Conservation (phyloP, 2,888 invertebrate species). For the Brachyopa scutellaris region DNA sequence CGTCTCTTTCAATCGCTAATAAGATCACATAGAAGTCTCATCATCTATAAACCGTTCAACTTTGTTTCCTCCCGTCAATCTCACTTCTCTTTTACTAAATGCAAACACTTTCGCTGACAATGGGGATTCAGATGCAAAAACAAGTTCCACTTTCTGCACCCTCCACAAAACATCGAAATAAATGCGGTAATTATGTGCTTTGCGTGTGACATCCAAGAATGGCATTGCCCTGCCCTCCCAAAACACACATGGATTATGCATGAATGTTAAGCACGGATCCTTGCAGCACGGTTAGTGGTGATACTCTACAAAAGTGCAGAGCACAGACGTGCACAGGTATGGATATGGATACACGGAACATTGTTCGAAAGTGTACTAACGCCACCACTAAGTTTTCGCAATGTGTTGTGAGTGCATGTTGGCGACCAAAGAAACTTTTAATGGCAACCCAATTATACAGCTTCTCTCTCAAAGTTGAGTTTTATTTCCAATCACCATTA, state of each 20-base stretch:
- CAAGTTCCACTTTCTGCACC: constrained; percentile 68
- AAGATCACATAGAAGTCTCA: constrained; percentile 1
- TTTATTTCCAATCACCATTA: constrained; percentile 67
- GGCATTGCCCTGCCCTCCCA: background rate
- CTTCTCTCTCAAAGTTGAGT: constrained; percentile 47
- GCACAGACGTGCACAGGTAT: background rate
- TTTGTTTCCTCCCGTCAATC: constrained; percentile 13
- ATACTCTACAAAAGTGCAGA: constrained; percentile 5
- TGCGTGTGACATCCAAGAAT: constrained; percentile 47
- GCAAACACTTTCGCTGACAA: constrained; percentile 58
- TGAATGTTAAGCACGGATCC: constrained; percentile 27
- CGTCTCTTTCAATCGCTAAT: background rate
- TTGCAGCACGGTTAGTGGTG: constrained; percentile 17
- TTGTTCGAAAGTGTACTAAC: constrained; percentile 29
- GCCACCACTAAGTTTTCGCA: constrained; percentile 2
- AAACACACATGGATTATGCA: constrained; percentile 15
- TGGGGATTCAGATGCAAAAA: constrained; percentile 9
- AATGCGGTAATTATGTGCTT: constrained; percentile 52
- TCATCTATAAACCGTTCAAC: constrained; percentile 60
- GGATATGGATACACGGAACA: constrained; percentile 7
- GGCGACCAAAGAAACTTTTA: constrained; percentile 42
- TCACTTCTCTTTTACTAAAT: constrained; percentile 1
- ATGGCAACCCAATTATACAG: constrained; percentile 40
- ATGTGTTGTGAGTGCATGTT: constrained; percentile 19
- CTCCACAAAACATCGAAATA: constrained; percentile 42